Evolutionary conservation across 2,888 invertebrate species (phyloP).

Genomic region (Baccha elongata): DNA sequence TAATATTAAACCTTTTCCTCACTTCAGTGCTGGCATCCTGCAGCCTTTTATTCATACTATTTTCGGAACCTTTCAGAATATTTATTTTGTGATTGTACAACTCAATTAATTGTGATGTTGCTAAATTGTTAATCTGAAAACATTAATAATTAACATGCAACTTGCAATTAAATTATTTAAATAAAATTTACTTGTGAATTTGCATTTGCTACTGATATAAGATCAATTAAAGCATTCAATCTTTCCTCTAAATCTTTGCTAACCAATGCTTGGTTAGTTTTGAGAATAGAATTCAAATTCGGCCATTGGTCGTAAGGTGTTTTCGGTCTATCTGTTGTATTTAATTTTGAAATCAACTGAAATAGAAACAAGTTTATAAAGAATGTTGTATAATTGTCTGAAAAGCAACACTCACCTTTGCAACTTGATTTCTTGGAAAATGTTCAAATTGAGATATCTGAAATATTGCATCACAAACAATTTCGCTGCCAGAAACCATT

Average conservation of each 20-base stretch:
- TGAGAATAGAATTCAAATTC: conserved; percentile 79
- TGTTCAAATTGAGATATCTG: conserved; percentile 80
- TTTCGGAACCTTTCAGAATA: conserved; percentile 77
- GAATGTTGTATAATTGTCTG: not conserved
- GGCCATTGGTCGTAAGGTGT: conserved; percentile 77
- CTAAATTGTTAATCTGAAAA: conserved; percentile 77
- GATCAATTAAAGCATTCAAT: conserved; percentile 78
- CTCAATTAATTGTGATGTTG: conserved; percentile 81
- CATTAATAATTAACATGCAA: not conserved
- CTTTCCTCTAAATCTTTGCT: conserved; percentile 80
- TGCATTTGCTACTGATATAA: conserved; percentile 76
- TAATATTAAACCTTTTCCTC: not conserved
- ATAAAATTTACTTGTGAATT: conserved; percentile 76
- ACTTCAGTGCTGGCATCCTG: conserved; percentile 79
- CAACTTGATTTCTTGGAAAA: conserved; percentile 79
- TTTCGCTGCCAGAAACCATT: conserved; percentile 77
- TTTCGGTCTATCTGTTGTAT: conserved; percentile 38
- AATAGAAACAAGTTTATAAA: not conserved
- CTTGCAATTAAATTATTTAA: not conserved
- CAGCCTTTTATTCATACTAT: conserved; percentile 77
- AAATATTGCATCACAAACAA: conserved; percentile 78
- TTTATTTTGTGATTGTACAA: conserved; percentile 81
- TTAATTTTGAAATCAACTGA: conserved; percentile 77
- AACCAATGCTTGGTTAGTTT: conserved; percentile 78
- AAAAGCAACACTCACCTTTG: conserved; percentile 76